Conservation (phyloP, 2,113 vertebrate species). For the Ceyx margarethae region DNA sequence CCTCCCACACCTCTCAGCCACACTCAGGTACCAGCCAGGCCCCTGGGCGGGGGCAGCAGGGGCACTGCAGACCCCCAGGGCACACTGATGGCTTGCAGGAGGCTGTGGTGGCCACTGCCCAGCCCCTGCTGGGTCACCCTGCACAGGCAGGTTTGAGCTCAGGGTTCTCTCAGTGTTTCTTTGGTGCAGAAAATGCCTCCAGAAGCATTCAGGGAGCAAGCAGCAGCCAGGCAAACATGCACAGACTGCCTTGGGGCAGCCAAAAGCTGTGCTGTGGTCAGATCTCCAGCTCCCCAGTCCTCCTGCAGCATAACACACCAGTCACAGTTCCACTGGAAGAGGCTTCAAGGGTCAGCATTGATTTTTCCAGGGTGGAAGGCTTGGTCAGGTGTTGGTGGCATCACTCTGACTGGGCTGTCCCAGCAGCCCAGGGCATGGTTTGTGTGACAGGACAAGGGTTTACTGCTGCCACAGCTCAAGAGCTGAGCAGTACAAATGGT, state of each 20-base stretch:
- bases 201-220: neutral
- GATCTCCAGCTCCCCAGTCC: neutral
- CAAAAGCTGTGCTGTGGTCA: neutral
- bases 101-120: neutral
- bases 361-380: neutral
- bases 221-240: neutral
- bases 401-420: neutral
- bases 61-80: neutral
- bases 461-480: neutral
- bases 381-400: accelerated
- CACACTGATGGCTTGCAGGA: neutral
- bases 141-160: accelerated
- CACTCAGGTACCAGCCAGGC: neutral
- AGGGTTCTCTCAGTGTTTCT: neutral
- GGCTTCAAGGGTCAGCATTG: neutral
- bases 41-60: neutral
- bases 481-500: accelerated
- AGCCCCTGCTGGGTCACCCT: neutral
- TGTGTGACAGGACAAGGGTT: no score
- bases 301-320: neutral
- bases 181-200: neutral
- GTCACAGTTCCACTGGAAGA: neutral
- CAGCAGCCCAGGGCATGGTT: neutral
- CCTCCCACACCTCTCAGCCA: neutral
- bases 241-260: slow-evolving; percentile 21